Evolutionary conservation across 2,797 vertebrate species (phyloP).

Genomic region (Phataginus tetradactyla): DNA sequence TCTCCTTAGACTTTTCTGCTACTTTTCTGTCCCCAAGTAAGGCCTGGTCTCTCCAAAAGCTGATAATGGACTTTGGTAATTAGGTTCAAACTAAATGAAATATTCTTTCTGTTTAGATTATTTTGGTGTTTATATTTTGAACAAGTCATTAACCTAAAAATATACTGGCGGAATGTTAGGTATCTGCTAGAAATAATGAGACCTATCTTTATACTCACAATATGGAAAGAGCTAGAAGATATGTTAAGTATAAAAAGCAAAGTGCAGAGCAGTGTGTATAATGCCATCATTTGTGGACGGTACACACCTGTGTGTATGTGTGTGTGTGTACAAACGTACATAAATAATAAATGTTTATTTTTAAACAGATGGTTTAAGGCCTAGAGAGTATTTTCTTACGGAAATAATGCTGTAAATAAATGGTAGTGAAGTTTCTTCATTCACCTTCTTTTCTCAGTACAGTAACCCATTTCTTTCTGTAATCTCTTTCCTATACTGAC

Average conservation of each 20-base stretch:
- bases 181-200: conserved; percentile 29
- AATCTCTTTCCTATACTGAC: neutral
- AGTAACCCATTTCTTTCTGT: neutral
- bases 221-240: neutral
- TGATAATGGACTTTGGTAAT: neutral
- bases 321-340: neutral
- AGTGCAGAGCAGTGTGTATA: neutral
- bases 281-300: neutral
- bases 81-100: conserved; percentile 9
- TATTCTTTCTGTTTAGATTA: conserved; percentile 10
- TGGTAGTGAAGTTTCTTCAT: neutral
- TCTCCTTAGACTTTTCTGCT: neutral
- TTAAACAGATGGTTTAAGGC: neutral
- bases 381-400: neutral
- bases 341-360: neutral
- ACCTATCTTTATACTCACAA: neutral
- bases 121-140: conserved; percentile 22
- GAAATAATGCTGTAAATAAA: neutral
- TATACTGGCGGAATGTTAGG: neutral
- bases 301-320: neutral
- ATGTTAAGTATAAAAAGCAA: neutral
- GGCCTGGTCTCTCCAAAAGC: neutral
- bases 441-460: neutral
- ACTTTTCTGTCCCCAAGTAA: neutral
- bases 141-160: conserved; percentile 6